Conservation (phyloP, 2,888 invertebrate genomes). For the Dilophus febrilis region DNA sequence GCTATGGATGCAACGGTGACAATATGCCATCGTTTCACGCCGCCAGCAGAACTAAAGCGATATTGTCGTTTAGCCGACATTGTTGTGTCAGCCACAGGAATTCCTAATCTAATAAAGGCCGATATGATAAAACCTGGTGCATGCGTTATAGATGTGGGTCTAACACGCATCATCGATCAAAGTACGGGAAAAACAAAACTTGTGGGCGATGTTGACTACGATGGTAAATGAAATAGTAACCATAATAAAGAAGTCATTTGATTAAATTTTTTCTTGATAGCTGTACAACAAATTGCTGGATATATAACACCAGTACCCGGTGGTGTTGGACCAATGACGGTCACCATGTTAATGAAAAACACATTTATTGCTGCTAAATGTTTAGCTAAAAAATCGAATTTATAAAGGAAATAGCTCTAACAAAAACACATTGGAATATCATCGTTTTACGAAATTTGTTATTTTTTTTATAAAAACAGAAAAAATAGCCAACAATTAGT, state of each 20-base stretch:
- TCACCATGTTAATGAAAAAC: constrained; percentile 84
- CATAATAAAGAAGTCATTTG: too few relatives aligned
- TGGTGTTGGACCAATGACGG: constrained; percentile 89
- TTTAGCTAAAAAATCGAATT: constrained; percentile 14
- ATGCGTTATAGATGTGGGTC: constrained; percentile 78
- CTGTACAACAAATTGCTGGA: constrained; percentile 63
- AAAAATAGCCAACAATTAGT: too few relatives aligned
- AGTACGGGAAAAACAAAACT: constrained; percentile 49
- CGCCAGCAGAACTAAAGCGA: constrained; percentile 50
- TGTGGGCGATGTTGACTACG: constrained; percentile 81
- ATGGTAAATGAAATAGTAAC: constrained; percentile 32
- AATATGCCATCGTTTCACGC: constrained; percentile 78
- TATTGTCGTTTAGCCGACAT: constrained; percentile 37
- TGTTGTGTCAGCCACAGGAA: constrained; percentile 36
- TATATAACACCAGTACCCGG: constrained; percentile 80
- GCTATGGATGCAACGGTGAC: constrained; percentile 79
- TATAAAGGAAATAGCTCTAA: background rate
- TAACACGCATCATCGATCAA: constrained; percentile 49
- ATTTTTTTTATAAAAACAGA: too few relatives aligned
- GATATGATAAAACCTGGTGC: constrained; percentile 83
- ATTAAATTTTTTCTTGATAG: constrained; percentile 25
- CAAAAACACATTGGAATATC: too few relatives aligned
- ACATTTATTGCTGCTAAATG: constrained; percentile 57
- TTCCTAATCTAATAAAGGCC: constrained; percentile 55
- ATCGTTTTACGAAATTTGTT: too few relatives aligned